Percentiles rank a stretch among this genome's conserved stretches.
phyloP scores from a whole-genome alignment of 2,113 vertebrate genomes.

The Podocnemis expansa region DNA sequence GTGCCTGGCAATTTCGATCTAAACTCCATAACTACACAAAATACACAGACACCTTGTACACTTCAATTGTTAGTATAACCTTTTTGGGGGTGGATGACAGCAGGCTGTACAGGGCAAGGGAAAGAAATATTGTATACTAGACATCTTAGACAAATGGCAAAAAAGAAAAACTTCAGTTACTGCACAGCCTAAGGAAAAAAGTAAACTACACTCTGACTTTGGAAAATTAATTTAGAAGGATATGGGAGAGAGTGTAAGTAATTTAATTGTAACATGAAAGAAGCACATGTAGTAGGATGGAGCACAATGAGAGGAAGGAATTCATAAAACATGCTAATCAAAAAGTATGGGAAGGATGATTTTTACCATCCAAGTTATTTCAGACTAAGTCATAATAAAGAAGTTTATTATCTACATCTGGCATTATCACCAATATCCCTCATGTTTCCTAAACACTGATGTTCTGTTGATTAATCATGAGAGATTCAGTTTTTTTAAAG shows the following conservation, averaged over 20 bases:
- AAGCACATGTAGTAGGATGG: slow-evolving; percentile 67
- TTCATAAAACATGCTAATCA: slow-evolving; percentile 60
- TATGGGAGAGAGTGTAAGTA: slow-evolving; percentile 67
- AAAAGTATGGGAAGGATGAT: slow-evolving; percentile 64
- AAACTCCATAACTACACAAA: slow-evolving; percentile 83
- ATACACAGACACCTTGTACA: slow-evolving; percentile 82
- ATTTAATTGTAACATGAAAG: slow-evolving; percentile 68
- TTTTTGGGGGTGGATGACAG: slow-evolving; percentile 64
- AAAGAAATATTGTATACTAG: slow-evolving; percentile 71
- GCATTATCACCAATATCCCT: slow-evolving; percentile 64
- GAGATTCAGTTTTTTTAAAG: slow-evolving; percentile 55
- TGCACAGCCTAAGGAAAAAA: slow-evolving; percentile 66
- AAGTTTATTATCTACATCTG: slow-evolving; percentile 66
- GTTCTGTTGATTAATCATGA: slow-evolving; percentile 42
- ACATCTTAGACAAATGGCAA: slow-evolving; percentile 67
- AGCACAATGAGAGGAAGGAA: slow-evolving; percentile 52
- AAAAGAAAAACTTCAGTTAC: slow-evolving; percentile 61
- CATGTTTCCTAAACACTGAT: slow-evolving; percentile 46
- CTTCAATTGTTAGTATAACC: slow-evolving; percentile 77
- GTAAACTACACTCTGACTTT: slow-evolving; percentile 72
- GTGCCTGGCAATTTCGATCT: slow-evolving; percentile 82
- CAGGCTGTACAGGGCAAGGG: slow-evolving; percentile 74
- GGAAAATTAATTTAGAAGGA: slow-evolving; percentile 74
- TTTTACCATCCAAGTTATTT: slow-evolving; percentile 53
- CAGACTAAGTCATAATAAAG: slow-evolving; percentile 54